Percentiles rank a stretch among this genome's conserved stretches.
Evolutionary conservation across 2,113 vertebrate species (phyloP).

Genomic region (Larimichthys polyactis): DNA sequence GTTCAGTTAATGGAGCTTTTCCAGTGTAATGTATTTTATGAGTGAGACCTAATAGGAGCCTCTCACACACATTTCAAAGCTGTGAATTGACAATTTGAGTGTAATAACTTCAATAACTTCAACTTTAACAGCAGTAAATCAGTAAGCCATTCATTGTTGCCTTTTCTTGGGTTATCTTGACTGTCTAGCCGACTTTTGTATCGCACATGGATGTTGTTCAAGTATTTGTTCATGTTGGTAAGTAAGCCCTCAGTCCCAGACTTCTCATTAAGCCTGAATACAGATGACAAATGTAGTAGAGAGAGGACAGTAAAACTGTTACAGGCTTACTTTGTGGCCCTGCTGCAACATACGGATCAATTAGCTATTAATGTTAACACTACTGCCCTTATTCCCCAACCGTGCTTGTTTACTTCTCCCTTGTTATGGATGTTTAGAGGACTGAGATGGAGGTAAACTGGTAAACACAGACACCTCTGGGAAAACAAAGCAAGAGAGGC

Average conservation of each 20-base stretch:
- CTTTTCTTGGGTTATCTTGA: background rate
- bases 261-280: background rate
- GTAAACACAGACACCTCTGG: conserved; percentile 9
- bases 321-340: background rate
- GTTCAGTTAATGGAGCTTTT: background rate
- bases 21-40: background rate
- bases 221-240: background rate
- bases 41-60: background rate
- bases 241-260: background rate
- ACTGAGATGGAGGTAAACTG: background rate
- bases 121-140: background rate
- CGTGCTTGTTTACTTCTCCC: background rate
- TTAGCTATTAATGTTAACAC: background rate
- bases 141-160: background rate
- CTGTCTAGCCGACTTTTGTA: background rate
- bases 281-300: background rate
- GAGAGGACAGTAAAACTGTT: too few relatives aligned
- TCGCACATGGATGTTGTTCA: background rate
- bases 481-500: background rate
- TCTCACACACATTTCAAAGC: too few relatives aligned
- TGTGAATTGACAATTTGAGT: too few relatives aligned
- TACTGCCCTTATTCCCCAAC: background rate
- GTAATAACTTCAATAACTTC: too few relatives aligned
- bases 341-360: background rate
- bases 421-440: background rate